Conservation (phyloP, 2,113 vertebrate species). For the Ictalurus punctatus region DNA sequence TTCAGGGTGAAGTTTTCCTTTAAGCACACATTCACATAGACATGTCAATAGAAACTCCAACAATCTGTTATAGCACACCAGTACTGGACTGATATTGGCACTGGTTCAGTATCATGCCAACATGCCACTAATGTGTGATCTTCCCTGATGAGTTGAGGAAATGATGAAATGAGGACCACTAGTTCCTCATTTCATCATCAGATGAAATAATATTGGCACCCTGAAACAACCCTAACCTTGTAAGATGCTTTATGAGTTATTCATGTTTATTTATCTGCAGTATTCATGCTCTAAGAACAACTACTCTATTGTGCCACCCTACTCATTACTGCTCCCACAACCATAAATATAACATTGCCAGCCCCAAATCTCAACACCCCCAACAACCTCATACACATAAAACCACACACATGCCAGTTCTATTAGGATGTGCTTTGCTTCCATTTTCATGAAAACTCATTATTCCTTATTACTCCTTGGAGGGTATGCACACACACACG, state of each 20-base stretch:
- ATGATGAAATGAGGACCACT: no score
- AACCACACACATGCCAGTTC: constrained; percentile 9
- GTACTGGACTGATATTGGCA: not conserved
- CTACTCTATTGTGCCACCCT: not conserved
- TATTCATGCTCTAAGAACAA: not conserved
- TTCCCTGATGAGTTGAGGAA: not conserved
- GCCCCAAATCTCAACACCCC: constrained; percentile 31
- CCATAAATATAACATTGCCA: not conserved
- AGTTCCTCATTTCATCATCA: not conserved
- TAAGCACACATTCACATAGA: not conserved
- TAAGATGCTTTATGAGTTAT: not conserved
- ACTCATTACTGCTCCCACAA: not conserved
- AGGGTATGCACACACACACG: not conserved
- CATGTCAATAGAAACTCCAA: not conserved
- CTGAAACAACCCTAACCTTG: not conserved
- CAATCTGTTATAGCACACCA: not conserved
- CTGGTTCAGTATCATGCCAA: not conserved
- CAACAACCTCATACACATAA: constrained; percentile 20
- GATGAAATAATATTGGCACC: not conserved
- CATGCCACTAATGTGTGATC: not conserved
- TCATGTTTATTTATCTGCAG: not conserved
- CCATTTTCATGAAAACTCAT: constrained; percentile 15
- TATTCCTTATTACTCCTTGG: constrained; percentile 39
- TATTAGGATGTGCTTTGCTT: constrained; percentile 30
- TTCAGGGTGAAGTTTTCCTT: not conserved